Percentiles rank a stretch among this genome's conserved stretches.
phyloP scores from a whole-genome alignment of 2,113 vertebrate species.

The Pseudorectes ferrugineus region DNA sequence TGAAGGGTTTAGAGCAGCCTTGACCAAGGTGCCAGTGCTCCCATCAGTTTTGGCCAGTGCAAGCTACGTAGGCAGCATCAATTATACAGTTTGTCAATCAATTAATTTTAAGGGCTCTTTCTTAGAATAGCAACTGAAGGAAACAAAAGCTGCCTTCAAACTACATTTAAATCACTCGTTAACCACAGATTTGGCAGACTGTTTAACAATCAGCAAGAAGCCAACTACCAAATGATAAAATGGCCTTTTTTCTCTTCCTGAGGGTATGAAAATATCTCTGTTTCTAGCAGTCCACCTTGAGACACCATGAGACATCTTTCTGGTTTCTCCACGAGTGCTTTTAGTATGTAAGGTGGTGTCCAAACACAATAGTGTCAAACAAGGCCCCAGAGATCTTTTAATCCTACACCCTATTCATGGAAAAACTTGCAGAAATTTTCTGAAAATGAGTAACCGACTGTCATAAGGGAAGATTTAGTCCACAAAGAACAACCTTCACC shows the following conservation, averaged over 20 bases:
- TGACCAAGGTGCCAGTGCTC: constrained; percentile 1
- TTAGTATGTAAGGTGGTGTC: neutral
- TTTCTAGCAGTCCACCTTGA: neutral
- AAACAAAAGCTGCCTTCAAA: constrained; percentile 37
- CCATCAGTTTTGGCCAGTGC: neutral
- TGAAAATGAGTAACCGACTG: neutral
- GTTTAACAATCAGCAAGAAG: neutral
- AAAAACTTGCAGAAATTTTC: neutral
- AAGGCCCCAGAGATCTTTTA: neutral
- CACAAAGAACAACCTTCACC: neutral
- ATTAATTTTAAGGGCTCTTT: constrained; percentile 9
- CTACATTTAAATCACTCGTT: neutral
- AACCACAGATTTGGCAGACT: neutral
- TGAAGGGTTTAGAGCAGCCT: neutral
- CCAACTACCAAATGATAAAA: neutral
- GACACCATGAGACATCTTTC: neutral
- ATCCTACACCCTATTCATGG: neutral
- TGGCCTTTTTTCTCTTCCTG: neutral
- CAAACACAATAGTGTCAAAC: neutral
- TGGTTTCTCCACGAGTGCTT: neutral
- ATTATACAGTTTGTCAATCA: neutral
- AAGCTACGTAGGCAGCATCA: neutral
- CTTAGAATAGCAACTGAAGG: constrained; percentile 6
- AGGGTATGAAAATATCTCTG: neutral
- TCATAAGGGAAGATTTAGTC: neutral